phyloP scores from a whole-genome alignment of 2,888 invertebrate species.

The Dysmachus trigonus region DNA sequence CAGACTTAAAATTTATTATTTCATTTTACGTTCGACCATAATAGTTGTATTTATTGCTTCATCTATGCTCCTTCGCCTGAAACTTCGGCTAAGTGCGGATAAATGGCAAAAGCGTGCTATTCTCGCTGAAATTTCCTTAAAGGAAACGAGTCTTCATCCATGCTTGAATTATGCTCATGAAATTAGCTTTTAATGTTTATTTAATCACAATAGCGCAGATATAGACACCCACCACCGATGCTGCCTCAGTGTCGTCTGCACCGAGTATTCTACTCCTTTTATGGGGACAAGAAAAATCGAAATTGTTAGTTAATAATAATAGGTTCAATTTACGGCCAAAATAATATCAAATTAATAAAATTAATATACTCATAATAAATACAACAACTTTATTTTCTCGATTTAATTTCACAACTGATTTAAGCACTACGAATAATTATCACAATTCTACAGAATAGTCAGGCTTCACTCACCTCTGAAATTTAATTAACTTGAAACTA shows the following conservation, averaged over 20 bases:
- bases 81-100: neutral
- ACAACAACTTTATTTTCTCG: neutral
- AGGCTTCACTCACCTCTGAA: neutral
- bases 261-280: neutral
- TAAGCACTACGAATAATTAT: neutral
- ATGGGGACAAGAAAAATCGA: neutral
- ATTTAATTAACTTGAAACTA: neutral
- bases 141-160: neutral
- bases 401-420: neutral
- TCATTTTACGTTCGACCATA: slow-evolving; percentile 24
- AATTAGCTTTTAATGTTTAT: neutral
- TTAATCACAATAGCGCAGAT: neutral
- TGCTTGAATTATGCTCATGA: neutral
- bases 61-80: neutral
- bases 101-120: neutral
- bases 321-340: neutral
- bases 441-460: neutral
- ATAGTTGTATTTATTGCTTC: slow-evolving; percentile 20
- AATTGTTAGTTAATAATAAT: too few relatives aligned
- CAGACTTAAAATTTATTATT: neutral
- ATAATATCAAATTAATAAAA: neutral
- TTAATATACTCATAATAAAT: neutral
- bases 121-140: neutral
- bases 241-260: neutral
- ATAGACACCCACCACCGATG: neutral